A percentile compares a stretch with the other conserved stretches of the same genome.
phyloP scores from a whole-genome alignment of 2,888 invertebrate species.

The Geophilus truncorum region DNA sequence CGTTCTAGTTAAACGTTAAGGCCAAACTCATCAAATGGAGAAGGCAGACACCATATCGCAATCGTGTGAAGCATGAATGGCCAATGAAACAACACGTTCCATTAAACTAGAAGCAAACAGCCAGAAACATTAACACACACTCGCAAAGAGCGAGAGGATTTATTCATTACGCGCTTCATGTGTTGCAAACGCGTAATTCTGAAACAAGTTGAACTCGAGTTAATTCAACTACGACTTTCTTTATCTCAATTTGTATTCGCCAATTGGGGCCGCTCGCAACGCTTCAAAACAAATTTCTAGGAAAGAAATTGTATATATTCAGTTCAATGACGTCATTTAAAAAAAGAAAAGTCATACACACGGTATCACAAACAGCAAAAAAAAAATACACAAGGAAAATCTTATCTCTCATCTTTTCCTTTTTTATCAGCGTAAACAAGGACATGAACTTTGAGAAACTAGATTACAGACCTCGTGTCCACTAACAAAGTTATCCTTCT shows the following conservation, averaged over 20 bases:
- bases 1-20: not conserved
- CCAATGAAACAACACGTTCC: not conserved
- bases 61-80: not conserved
- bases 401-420: not conserved
- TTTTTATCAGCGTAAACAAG: not conserved
- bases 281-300: not conserved
- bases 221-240: not conserved
- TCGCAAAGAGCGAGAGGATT: not conserved
- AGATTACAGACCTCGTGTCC: not conserved
- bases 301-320: not conserved
- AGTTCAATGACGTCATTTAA: too few species aligned
- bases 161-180: not conserved
- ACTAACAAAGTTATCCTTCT: not conserved
- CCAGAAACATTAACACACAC: not conserved
- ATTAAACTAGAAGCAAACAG: not conserved
- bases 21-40: not conserved
- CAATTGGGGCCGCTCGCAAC: not conserved
- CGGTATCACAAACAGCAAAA: too few species aligned
- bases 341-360: too few species aligned
- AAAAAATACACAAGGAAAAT: too few species aligned
- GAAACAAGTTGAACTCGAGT: not conserved
- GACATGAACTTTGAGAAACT: not conserved
- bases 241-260: not conserved
- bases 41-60: not conserved
- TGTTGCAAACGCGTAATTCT: not conserved